phyloP scores from a whole-genome alignment of 2,888 invertebrate genomes.

The Agonopterix subpropinquella region DNA sequence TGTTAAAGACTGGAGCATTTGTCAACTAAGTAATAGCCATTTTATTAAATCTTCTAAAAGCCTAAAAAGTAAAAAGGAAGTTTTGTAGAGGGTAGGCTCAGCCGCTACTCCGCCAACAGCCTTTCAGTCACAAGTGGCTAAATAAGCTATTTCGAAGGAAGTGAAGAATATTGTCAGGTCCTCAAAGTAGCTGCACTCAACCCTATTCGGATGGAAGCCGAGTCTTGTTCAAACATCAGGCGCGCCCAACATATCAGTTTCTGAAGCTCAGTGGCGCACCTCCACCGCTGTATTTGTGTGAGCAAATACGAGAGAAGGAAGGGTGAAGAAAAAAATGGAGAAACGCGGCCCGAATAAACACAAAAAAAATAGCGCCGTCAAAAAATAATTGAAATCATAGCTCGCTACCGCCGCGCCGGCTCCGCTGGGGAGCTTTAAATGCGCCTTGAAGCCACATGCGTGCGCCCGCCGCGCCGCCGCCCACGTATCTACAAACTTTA shows the following conservation, averaged over 20 bases:
- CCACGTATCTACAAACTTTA: conserved; percentile 10
- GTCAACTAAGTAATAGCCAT: no score
- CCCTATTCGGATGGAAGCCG: conserved; percentile 43
- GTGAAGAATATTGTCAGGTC: conserved; percentile 22
- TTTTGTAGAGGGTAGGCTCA: no score
- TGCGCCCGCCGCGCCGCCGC: conserved; percentile 13
- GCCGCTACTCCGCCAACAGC: no score
- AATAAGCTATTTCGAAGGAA: conserved; percentile 10
- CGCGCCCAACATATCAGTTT: conserved; percentile 67
- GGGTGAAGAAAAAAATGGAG: conserved; percentile 62
- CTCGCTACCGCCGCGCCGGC: conserved; percentile 27
- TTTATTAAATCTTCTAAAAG: no score
- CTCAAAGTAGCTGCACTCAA: conserved; percentile 54
- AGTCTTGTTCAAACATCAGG: conserved; percentile 57
- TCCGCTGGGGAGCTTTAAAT: conserved; percentile 30
- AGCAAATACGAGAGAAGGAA: conserved; percentile 53
- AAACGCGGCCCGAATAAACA: conserved; percentile 66
- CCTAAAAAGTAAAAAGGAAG: no score
- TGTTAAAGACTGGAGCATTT: no score
- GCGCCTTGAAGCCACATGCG: conserved; percentile 34
- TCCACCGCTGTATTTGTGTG: conserved; percentile 47
- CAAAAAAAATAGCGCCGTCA: conserved; percentile 69
- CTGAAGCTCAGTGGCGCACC: conserved; percentile 47
- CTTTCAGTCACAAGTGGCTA: neutral
- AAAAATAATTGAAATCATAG: conserved; percentile 73